phyloP scores from a whole-genome alignment of 2,888 invertebrate genomes.

The Halocaridina rubra region DNA sequence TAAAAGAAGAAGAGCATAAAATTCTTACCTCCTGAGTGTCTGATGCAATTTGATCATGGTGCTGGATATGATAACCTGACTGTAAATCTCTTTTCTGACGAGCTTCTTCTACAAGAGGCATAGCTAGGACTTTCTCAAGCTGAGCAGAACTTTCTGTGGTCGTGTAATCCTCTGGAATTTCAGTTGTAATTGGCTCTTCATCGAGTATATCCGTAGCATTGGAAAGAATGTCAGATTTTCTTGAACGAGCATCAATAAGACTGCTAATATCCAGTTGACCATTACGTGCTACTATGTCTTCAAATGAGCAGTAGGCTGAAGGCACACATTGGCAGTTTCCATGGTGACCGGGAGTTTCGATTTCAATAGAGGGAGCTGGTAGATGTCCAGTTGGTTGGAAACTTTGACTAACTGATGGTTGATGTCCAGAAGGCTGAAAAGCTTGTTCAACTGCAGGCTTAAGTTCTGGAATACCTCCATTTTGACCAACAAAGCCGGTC shows the following conservation, averaged over 20 bases:
- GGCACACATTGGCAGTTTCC: not conserved
- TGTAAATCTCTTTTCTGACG: not conserved
- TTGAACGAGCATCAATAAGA: constrained; percentile 34
- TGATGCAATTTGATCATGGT: not conserved
- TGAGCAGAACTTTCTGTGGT: not conserved
- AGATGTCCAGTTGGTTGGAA: not conserved
- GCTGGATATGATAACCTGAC: too few species aligned
- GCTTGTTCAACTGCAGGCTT: too few species aligned
- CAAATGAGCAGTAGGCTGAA: constrained; percentile 39
- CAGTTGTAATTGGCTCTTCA: not conserved
- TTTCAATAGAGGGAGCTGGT: not conserved
- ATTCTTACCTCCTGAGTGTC: not conserved
- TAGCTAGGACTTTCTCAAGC: not conserved
- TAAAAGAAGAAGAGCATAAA: not conserved
- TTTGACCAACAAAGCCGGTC: not conserved
- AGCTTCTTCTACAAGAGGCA: not conserved
- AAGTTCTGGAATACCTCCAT: not conserved
- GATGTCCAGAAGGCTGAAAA: not conserved
- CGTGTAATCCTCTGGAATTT: not conserved
- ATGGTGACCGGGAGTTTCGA: not conserved
- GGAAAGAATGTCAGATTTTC: constrained; percentile 10
- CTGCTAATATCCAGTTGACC: not conserved
- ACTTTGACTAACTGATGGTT: not conserved
- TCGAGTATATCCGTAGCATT: not conserved
- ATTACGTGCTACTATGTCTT: constrained; percentile 49